phyloP scores from a whole-genome alignment of 2,113 vertebrate species.

The Melospiza georgiana region DNA sequence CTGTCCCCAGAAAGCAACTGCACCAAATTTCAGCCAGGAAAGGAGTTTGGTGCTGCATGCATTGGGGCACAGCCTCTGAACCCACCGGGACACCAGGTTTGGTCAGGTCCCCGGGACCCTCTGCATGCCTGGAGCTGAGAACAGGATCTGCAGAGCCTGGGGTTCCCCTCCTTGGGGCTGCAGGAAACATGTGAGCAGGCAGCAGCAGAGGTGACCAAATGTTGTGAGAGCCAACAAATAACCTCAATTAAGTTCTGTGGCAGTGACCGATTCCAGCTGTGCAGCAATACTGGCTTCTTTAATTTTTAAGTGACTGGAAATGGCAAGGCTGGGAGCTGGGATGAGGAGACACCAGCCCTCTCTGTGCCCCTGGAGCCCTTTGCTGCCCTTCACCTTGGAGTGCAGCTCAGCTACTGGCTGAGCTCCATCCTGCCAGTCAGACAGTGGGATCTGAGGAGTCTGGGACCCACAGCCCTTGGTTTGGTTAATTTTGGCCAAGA shows the following conservation, averaged over 20 bases:
- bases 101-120: rapidly evolving
- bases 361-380: not conserved
- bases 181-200: not conserved
- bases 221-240: constrained; percentile 43
- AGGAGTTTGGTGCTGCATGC: not conserved
- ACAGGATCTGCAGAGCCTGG: not conserved
- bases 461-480: not conserved
- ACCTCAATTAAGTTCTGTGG: constrained; percentile 54
- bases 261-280: constrained; percentile 48
- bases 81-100: not conserved
- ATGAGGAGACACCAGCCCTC: not conserved
- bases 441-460: not conserved
- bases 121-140: not conserved
- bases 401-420: rapidly evolving
- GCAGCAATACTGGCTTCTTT: constrained; percentile 20
- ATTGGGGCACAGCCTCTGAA: not conserved
- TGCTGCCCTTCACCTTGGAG: not conserved
- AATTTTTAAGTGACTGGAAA: constrained; percentile 57
- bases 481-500: not conserved
- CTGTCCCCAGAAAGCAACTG: rapidly evolving
- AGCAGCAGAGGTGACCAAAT: not conserved
- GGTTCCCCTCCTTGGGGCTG: not conserved
- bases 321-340: not conserved
- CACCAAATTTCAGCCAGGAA: rapidly evolving
- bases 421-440: not conserved